Percentiles rank a stretch among this genome's conserved stretches.
phyloP scores from a whole-genome alignment of 1,140 invertebrate genomes.

The Phocides pigmalion region DNA sequence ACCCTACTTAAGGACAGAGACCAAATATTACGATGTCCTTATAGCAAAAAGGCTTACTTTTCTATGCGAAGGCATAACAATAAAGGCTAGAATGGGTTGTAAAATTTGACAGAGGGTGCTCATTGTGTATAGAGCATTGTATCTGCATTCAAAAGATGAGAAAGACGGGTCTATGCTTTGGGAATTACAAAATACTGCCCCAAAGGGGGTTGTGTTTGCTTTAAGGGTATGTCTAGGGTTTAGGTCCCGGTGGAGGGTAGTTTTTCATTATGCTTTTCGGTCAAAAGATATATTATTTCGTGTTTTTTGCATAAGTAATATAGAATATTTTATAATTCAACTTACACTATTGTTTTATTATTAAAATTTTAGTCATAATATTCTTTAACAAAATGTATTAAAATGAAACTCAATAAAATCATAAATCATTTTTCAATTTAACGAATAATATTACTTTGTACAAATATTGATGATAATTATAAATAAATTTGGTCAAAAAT shows the following conservation, averaged over 20 bases:
- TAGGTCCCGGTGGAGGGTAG: constrained; percentile 18
- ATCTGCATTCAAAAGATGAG: constrained; percentile 35
- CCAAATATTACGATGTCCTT: constrained; percentile 30
- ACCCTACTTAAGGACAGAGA: constrained; percentile 31
- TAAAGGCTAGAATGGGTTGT: constrained; percentile 33
- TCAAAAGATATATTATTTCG: constrained; percentile 39
- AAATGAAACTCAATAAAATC: too few species aligned
- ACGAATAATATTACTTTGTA: too few species aligned
- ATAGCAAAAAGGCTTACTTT: constrained; percentile 27
- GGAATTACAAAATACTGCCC: constrained; percentile 33
- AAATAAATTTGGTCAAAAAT: too few species aligned
- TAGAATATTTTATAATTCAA: too few species aligned
- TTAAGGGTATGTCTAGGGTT: constrained; percentile 32
- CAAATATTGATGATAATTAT: too few species aligned
- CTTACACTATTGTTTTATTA: too few species aligned
- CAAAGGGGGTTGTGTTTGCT: constrained; percentile 29
- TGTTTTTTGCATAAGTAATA: background rate
- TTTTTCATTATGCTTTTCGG: constrained; percentile 15
- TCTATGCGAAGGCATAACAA: constrained; percentile 29
- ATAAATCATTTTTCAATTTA: too few species aligned
- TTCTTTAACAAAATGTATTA: too few species aligned
- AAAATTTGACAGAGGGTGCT: constrained; percentile 35
- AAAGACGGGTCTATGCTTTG: constrained; percentile 29
- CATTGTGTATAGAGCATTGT: constrained; percentile 32
- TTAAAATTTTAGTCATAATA: too few species aligned